Conservation (phyloP, 2,888 invertebrate genomes). For the Dynastes grantii region DNA sequence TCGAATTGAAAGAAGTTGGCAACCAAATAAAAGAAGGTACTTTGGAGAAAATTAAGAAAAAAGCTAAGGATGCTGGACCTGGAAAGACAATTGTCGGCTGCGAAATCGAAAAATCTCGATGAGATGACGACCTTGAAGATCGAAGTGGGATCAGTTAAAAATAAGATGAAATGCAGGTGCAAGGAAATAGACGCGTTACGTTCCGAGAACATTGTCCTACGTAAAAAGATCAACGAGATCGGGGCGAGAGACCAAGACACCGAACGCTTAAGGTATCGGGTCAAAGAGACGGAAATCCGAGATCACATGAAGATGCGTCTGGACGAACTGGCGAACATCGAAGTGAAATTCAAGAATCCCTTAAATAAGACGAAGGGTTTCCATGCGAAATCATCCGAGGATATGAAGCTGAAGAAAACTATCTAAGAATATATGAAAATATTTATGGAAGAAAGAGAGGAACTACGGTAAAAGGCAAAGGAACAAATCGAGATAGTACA, state of each 20-base stretch:
- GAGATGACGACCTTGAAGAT: constrained; percentile 28
- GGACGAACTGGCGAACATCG: constrained; percentile 63
- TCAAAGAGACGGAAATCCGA: constrained; percentile 65
- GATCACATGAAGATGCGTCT: constrained; percentile 61
- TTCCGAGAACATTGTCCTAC: constrained; percentile 58
- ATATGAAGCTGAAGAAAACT: constrained; percentile 54
- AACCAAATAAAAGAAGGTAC: constrained; percentile 12
- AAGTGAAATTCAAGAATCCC: constrained; percentile 64
- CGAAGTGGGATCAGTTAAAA: constrained; percentile 39
- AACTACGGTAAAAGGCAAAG: too few relatives aligned
- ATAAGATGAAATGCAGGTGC: constrained; percentile 48
- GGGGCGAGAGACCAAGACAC: constrained; percentile 57
- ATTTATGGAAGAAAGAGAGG: too few relatives aligned
- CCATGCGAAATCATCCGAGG: constrained; percentile 65
- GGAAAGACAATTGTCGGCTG: constrained; percentile 59
- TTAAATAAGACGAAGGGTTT: constrained; percentile 57
- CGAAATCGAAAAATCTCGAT: constrained; percentile 43
- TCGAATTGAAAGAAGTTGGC: too few relatives aligned
- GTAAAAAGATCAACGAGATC: constrained; percentile 51
- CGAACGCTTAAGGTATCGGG: constrained; percentile 60
- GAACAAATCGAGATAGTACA: too few relatives aligned
- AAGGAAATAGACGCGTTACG: constrained; percentile 49
- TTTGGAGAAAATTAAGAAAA: constrained; percentile 52
- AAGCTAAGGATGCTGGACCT: constrained; percentile 59
- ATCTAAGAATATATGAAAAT: too few relatives aligned